These are phyloP conservation scores for Mus spretus DNA, from an alignment of 2,797 vertebrate genomes.

Conservation along the genomic window DNA sequence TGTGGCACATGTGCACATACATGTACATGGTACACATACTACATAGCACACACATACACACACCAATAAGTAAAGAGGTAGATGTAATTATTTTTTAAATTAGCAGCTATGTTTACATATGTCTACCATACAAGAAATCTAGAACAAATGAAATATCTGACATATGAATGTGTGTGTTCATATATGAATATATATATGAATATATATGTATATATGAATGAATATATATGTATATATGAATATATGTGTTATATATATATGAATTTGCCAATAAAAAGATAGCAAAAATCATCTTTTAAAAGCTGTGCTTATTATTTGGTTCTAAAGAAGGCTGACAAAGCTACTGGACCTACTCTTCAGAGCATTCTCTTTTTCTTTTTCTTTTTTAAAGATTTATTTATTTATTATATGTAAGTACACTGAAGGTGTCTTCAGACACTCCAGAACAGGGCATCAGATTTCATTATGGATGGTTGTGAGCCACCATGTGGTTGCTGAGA, in stretches of 20 bases:
- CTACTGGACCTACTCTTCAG: neutral
- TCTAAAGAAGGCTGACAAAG: constrained; percentile 8
- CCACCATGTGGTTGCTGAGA: too few relatives aligned
- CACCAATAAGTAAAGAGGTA: neutral
- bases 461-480: too few relatives aligned
- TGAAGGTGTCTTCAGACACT: too few relatives aligned
- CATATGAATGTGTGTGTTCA: neutral
- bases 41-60: too few relatives aligned
- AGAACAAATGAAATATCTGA: constrained; percentile 59
- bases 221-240: too few relatives aligned
- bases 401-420: too few relatives aligned
- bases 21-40: too few relatives aligned
- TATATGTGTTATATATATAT: too few relatives aligned
- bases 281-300: neutral
- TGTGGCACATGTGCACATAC: neutral
- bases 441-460: too few relatives aligned
- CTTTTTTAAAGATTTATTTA: neutral
- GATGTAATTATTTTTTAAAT: neutral
- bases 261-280: constrained; percentile 25
- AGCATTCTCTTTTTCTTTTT: neutral
- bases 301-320: neutral
- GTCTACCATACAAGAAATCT: constrained; percentile 2
- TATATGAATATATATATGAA: neutral
- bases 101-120: neutral
- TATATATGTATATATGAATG: too few relatives aligned